phyloP scores from a whole-genome alignment of 2,797 vertebrate genomes.

The Enoplosus armatus region DNA sequence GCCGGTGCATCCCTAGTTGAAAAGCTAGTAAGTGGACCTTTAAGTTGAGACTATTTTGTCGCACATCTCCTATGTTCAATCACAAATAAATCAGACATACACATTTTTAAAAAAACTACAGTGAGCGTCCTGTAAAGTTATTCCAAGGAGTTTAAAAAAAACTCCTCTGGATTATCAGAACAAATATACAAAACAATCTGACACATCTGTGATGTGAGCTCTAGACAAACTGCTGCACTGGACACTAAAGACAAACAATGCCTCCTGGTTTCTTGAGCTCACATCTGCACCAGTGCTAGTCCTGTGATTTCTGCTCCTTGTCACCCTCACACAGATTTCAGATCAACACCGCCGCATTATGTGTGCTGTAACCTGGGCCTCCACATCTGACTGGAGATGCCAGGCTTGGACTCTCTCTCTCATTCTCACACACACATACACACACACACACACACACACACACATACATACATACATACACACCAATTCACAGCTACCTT shows the following conservation, averaged over 20 bases:
- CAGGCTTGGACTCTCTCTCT: slow-evolving; percentile 50
- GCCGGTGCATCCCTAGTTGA: not conserved
- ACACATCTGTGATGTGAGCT: slow-evolving; percentile 11
- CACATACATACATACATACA: not conserved
- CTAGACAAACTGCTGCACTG: not conserved
- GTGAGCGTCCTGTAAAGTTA: not conserved
- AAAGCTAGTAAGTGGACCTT: not conserved
- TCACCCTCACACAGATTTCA: slow-evolving; percentile 27
- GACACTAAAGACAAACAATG: not conserved
- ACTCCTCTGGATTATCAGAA: not conserved
- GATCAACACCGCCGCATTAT: slow-evolving; percentile 61
- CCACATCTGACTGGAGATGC: slow-evolving; percentile 73
- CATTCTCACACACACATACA: not conserved
- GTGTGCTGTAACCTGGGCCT: slow-evolving; percentile 75
- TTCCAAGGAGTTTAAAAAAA: not conserved
- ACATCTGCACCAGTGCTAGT: slow-evolving; percentile 22
- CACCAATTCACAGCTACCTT: slow-evolving; percentile 34
- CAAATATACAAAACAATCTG: not conserved
- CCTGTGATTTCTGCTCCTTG: slow-evolving; percentile 29
- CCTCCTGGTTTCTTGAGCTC: not conserved
- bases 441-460: not conserved
- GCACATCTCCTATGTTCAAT: not conserved
- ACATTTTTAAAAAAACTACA: not conserved
- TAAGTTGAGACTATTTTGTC: not conserved
- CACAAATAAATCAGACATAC: not conserved